A percentile compares a stretch with the other conserved stretches of the same genome.
These are phyloP conservation scores for Nyctibius grandis DNA, from an alignment of 2,797 vertebrate species.

Conservation along the genomic window DNA sequence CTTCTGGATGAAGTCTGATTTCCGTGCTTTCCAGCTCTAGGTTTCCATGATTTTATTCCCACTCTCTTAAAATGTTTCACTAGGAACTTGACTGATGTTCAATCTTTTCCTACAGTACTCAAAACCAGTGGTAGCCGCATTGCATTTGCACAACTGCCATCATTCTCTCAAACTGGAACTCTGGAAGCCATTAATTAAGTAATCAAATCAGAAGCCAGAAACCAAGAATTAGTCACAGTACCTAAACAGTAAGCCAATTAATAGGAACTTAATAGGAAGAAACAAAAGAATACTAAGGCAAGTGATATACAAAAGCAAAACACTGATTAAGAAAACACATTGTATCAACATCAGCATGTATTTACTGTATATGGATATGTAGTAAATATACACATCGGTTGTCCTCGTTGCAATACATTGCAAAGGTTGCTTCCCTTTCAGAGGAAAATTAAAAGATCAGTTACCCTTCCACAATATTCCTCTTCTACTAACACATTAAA, in stretches of 20 bases:
- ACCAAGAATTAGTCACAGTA: constrained; percentile 1
- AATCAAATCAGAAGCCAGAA: constrained; percentile 10
- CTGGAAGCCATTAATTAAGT: not conserved
- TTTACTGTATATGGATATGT: not conserved
- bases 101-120: not conserved
- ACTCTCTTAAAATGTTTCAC: not conserved
- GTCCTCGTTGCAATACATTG: not conserved
- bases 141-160: not conserved
- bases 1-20: not conserved
- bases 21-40: not conserved
- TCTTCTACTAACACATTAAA: not conserved
- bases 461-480: not conserved
- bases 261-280: not conserved
- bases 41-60: not conserved
- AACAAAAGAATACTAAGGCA: not conserved
- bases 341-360: not conserved
- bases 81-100: not conserved
- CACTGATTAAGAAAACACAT: not conserved
- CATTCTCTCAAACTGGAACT: not conserved
- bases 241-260: not conserved
- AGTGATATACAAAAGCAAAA: not conserved
- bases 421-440: not conserved
- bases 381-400: not conserved
- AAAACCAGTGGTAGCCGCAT: not conserved
- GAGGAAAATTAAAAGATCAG: not conserved